Percentiles rank a stretch among this genome's conserved stretches.
Conservation (phyloP, 2,797 vertebrate species). For the Labroides dimidiatus region DNA sequence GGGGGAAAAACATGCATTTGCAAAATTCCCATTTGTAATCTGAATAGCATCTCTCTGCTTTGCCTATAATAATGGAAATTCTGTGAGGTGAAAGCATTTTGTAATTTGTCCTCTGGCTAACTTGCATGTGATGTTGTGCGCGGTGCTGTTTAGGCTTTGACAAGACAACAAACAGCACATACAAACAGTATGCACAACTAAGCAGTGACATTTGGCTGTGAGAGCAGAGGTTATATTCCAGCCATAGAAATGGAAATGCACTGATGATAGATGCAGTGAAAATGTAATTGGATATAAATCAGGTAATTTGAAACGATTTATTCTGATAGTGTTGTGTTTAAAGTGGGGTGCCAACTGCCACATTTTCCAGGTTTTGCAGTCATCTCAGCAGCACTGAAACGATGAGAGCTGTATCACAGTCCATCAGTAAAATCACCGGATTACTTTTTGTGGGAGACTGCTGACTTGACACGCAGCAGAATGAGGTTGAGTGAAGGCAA, state of each 20-base stretch:
- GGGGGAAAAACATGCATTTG: constrained; percentile 53
- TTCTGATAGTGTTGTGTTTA: constrained; percentile 38
- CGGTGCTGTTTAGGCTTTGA: constrained; percentile 30
- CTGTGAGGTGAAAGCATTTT: constrained; percentile 54
- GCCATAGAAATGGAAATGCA: constrained; percentile 45
- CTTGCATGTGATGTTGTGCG: constrained; percentile 48
- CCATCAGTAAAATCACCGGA: constrained; percentile 73
- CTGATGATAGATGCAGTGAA: constrained; percentile 24
- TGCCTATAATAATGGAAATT: constrained; percentile 69
- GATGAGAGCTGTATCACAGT: constrained; percentile 74
- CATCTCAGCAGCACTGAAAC: constrained; percentile 40
- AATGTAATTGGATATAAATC: constrained; percentile 55
- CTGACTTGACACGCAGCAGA: constrained; percentile 74
- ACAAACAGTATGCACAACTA: constrained; percentile 45
- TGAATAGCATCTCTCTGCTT: constrained; percentile 55
- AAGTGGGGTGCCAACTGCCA: constrained; percentile 68
- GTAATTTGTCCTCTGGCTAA: constrained; percentile 65
- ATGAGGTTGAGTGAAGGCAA: constrained; percentile 75
- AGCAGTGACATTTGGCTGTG: constrained; percentile 44
- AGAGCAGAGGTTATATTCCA: constrained; percentile 35
- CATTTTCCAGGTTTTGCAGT: constrained; percentile 55
- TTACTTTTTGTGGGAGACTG: constrained; percentile 74
- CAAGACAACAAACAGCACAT: constrained; percentile 57
- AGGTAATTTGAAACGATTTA: constrained; percentile 57
- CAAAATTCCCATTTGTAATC: constrained; percentile 74